Base-by-base conservation (phyloP, 2,888 invertebrate species). In the Ephialtes manifestator region DNA sequence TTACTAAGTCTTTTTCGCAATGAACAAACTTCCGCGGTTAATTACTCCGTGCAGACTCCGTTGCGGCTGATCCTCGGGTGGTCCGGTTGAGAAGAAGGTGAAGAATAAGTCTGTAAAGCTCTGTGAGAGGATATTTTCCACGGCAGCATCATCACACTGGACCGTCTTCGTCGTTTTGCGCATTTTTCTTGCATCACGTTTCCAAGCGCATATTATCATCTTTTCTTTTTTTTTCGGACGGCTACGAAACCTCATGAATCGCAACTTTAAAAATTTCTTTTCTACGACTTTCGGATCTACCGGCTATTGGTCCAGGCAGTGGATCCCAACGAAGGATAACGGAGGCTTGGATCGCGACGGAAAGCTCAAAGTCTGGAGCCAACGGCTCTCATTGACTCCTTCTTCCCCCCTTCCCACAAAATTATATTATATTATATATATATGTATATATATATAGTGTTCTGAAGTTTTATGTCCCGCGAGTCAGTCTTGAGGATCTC, bases 401-500 rank as follows among this genome's bases (percentile, higher is more conserved):
- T 28, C 67, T 48, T 28, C 39, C 11, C 10, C 20, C 65, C 10
- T 65, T 39, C 20, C 39, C 65, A 65, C 43, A 65, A 65, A 65
- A 65, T 65, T 81, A 78, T 76, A 74, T 78, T 35, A 74, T 81
- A 77, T 53, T 79, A 74, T 60, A 75, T 60, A 43, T 55, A 35
- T 71, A 58, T 67, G 51, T 55, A 55, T 82, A 65, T 76, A 76
- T 67, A 68, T 85, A 83, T 77, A 83, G 65, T 84, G 58, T 83
- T 82, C 65, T 63, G 82, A 79, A 85, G 85, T 86, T 86, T 83
- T 79, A 77, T 85, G 81, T 90, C 88, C 90, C 88, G 90, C 90
- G 90, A 91, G 92, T 93, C 93, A 92, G 92, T 92, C 93, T 93
- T 92, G 91, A 92, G 90, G 91, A 92, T 88, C 86, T 87, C 87